Evolutionary conservation across 2,797 vertebrate genomes (phyloP).

Genomic region (Pelochelys cantorii): DNA sequence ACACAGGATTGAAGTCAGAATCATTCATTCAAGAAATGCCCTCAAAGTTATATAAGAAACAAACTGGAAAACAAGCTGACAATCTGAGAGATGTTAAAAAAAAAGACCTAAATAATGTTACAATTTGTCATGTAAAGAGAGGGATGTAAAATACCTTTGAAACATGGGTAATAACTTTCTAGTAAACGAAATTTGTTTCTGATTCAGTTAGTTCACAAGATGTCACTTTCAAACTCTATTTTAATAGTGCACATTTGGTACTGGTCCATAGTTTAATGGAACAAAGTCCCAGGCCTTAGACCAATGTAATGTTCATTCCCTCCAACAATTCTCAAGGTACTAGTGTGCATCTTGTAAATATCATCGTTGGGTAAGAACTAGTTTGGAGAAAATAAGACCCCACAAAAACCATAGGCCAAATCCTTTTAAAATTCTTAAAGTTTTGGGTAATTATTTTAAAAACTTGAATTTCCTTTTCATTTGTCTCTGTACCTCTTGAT

Average conservation of each 20-base stretch:
- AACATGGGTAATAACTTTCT: background rate
- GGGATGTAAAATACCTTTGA: rapidly evolving
- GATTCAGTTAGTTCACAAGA: background rate
- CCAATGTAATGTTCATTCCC: background rate
- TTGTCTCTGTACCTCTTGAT: background rate
- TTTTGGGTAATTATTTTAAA: background rate
- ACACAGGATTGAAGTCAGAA: background rate
- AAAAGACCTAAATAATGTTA: background rate
- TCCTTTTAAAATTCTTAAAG: background rate
- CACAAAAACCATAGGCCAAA: background rate
- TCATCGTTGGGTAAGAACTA: background rate
- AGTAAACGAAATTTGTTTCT: background rate
- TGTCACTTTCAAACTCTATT: conserved; percentile 5
- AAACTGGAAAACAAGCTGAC: background rate
- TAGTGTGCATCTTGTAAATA: background rate
- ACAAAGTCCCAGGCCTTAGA: background rate
- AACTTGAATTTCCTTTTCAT: background rate
- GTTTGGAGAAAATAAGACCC: background rate
- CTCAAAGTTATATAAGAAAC: background rate
- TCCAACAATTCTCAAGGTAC: background rate
- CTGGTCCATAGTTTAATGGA: background rate
- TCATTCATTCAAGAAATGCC: background rate
- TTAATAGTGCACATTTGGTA: background rate
- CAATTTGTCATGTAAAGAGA: background rate
- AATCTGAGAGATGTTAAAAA: background rate